Evolutionary conservation across 2,797 vertebrate genomes (phyloP).

Genomic region (Gambelia wislizenii): DNA sequence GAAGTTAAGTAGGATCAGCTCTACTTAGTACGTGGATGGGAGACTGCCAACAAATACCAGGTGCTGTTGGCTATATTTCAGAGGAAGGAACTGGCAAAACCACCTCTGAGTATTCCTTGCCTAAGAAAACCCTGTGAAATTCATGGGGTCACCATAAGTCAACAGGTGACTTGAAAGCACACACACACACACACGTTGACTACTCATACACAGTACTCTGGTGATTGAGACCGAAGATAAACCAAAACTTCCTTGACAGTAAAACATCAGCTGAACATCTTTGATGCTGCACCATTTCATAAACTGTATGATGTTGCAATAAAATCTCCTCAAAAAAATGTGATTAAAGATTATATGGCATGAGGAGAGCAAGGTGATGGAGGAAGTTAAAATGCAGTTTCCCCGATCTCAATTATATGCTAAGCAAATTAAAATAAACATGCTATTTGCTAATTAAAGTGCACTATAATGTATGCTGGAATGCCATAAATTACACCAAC

Average conservation of each 20-base stretch:
- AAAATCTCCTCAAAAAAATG: conserved; percentile 77
- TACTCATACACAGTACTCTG: conserved; percentile 51
- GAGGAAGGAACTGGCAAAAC: no score
- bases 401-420: conserved; percentile 76
- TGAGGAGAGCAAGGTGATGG: conserved; percentile 75
- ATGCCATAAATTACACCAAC: conserved; percentile 79
- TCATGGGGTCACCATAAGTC: no score
- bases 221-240: conserved; percentile 66
- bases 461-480: conserved; percentile 74
- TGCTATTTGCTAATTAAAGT: conserved; percentile 81
- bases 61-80: no score
- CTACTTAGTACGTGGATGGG: no score
- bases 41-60: no score
- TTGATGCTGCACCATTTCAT: conserved; percentile 72
- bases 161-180: no score
- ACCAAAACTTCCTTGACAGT: conserved; percentile 74
- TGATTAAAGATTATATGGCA: conserved; percentile 80
- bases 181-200: not conserved
- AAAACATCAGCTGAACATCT: conserved; percentile 76
- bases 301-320: conserved; percentile 77
- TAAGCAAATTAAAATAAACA: conserved; percentile 80
- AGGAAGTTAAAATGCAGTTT: conserved; percentile 74
- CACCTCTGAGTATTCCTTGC: no score
- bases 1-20: no score
- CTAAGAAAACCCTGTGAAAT: no score